Evolutionary conservation across 2,113 vertebrate genomes (phyloP), one percentile per base, ranked within the genome.

Genomic region (Labeo rohita): DNA sequence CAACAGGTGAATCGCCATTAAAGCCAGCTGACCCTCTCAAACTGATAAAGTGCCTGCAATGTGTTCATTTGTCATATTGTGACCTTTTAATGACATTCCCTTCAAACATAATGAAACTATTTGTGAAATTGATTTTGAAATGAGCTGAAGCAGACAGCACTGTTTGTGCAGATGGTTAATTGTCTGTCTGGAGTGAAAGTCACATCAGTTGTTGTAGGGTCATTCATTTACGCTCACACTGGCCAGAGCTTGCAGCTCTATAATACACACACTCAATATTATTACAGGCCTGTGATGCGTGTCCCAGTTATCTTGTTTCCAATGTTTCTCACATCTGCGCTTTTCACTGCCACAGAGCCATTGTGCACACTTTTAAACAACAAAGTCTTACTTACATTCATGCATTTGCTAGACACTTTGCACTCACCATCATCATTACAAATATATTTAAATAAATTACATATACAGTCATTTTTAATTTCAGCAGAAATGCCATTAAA

Each of bases 1-100:
- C 34, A 54, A 77, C 72, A 78, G 66, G 84, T 56, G 52, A 61
- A 80, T 61, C n/a, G 6, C 10, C 50, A 59, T 74, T 49, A 65
- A 59, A 68, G 49, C 49, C 36, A 61, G 9, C 13, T 65, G 39
- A 65, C 56, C 47, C 65, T 74, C 76, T 43, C 21, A 34, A 39
- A n/a, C 28, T 28, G 18, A 52, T 74, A 56, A 77, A 73, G 21
- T 47, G 39, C 34, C n/a, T 52, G 45, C 61, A 45, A 80, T 21
- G 2, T 80, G 70, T 63, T 66, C 65, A 21, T 81, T 39, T 39
- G 61, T 45, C 78, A 80, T 49, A 63, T 28, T 50, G 76, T 81
- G 85, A 87, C 88, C 82, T 81, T 87, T 89, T 89, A 84, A 16
- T 84, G 77, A 86, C 85, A 84, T 86, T 86, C 28, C 16, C 70